Base-by-base conservation (phyloP, 2,797 vertebrate species). In the Scarus forsteni region DNA sequence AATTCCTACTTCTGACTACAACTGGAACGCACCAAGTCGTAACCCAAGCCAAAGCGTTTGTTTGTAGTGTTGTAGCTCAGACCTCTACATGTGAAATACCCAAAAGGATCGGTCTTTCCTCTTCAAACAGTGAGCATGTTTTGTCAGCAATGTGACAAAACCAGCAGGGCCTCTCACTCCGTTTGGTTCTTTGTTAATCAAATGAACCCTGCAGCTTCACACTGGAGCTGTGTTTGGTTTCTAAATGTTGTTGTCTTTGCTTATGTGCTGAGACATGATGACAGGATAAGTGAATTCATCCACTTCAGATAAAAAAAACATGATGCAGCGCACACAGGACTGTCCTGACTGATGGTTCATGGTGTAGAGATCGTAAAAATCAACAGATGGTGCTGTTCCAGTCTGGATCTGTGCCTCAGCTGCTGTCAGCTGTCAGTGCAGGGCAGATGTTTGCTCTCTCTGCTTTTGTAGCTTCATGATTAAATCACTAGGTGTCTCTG, bases 401-500 rank as follows among this genome's bases (percentile, higher is more conserved):
- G 36, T 39, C 7, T 16, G 45, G 61, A 16, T 15, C 7, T 44
- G 53, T 67, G 45, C 66, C 6, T 49, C 54, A 55, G 15, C 45
- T 65, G 64, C 52, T 59, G 51, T 57, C n/a, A 63, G 70, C 12
- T 45, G 15, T 49, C 45, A 46, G 35, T 11, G 13, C 5, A 3
- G 7, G n/a, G 43, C 43, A 52, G 53, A 10, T 52, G 40, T 61
- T 60, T 51, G 19, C 50, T 15, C 15, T 2, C 8, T 1, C 5
- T 16, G 51, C 34, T 10, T 58, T 52, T 58, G 39, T 55, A 61
- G 16, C 5, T 54, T 50, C 3, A 13, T 65, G 50, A 75, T 79
- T 64, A 7, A 40, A 72, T 85, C 71, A 66, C 60, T 57, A 68
- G 70, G 55, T 72, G 11, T 51, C 60, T 50, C 66, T 67, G 46